Conservation (phyloP, 92 coral and sea anemone species). For the Porites rus region DNA sequence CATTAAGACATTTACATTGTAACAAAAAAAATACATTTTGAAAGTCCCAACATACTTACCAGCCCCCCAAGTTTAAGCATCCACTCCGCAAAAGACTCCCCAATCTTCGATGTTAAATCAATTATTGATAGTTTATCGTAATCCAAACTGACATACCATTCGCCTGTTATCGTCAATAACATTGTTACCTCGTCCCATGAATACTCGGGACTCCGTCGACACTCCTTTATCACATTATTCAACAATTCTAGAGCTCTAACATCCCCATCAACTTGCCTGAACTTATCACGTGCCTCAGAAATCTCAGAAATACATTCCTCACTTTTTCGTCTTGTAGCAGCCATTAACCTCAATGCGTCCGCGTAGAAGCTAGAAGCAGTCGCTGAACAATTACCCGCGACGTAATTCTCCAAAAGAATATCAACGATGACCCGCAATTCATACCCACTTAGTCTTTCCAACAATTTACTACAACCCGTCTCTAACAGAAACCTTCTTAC, state of each 20-base stretch:
- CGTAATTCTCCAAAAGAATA: background rate
- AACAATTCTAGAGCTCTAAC: background rate
- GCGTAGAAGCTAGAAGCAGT: background rate
- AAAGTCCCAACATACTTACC: background rate
- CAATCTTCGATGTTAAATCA: background rate
- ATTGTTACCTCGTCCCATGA: background rate
- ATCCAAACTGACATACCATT: background rate
- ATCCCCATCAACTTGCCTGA: background rate
- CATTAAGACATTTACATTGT: too few relatives aligned
- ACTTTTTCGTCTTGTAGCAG: background rate
- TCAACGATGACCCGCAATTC: background rate
- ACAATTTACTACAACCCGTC: background rate
- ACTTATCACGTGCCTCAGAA: too few relatives aligned
- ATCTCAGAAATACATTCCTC: too few relatives aligned
- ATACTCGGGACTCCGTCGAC: background rate
- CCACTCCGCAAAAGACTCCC: background rate
- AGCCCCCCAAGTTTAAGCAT: conserved; percentile 1
- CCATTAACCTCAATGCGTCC: background rate
- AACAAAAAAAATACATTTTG: too few relatives aligned
- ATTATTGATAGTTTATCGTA: background rate
- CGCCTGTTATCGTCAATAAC: background rate
- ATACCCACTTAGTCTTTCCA: too few relatives aligned
- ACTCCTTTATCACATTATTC: background rate
- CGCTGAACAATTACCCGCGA: background rate
- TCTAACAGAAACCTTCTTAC: background rate